Percentiles rank a stretch among this genome's conserved stretches.
These are phyloP conservation scores for Sarcophaga carnaria DNA, from an alignment of 2,888 invertebrate genomes.

Conservation along the genomic window DNA sequence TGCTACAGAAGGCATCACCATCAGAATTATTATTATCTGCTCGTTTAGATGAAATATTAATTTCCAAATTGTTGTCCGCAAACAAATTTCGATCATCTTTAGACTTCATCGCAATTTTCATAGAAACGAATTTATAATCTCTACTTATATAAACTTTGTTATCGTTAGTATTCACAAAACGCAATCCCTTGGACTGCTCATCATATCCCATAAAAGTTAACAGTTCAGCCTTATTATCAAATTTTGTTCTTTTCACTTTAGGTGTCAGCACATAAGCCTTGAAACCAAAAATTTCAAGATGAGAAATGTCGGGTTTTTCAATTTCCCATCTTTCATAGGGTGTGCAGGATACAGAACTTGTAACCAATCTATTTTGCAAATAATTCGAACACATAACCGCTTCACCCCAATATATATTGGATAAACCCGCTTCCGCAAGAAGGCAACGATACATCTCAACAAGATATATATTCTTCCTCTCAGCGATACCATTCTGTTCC, in stretches of 20 bases:
- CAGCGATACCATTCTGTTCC: slow-evolving; percentile 53
- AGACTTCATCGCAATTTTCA: too few relatives aligned
- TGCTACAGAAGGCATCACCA: too few relatives aligned
- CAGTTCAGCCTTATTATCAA: slow-evolving; percentile 59
- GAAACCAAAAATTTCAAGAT: slow-evolving; percentile 56
- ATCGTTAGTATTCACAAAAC: neutral
- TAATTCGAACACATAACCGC: slow-evolving; percentile 41
- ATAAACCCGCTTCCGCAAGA: slow-evolving; percentile 71
- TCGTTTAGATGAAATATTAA: too few relatives aligned
- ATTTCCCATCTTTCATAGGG: slow-evolving; percentile 52
- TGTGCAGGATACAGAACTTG: slow-evolving; percentile 44
- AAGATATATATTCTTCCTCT: slow-evolving; percentile 70
- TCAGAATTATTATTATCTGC: too few relatives aligned
- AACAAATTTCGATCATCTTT: too few relatives aligned
- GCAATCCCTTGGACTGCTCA: slow-evolving; percentile 66
- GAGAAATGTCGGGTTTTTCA: slow-evolving; percentile 47
- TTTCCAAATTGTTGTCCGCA: too few relatives aligned
- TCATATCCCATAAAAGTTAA: slow-evolving; percentile 69
- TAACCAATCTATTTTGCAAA: too few relatives aligned
- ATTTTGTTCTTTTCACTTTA: slow-evolving; percentile 63
- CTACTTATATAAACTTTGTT: slow-evolving; percentile 52
- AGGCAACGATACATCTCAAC: slow-evolving; percentile 72
- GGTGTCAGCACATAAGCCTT: slow-evolving; percentile 31
- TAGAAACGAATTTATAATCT: too few relatives aligned
- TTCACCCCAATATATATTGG: slow-evolving; percentile 65